Conservation (phyloP, 2,113 vertebrate species). For the Dicerorhinus sumatrensis region DNA sequence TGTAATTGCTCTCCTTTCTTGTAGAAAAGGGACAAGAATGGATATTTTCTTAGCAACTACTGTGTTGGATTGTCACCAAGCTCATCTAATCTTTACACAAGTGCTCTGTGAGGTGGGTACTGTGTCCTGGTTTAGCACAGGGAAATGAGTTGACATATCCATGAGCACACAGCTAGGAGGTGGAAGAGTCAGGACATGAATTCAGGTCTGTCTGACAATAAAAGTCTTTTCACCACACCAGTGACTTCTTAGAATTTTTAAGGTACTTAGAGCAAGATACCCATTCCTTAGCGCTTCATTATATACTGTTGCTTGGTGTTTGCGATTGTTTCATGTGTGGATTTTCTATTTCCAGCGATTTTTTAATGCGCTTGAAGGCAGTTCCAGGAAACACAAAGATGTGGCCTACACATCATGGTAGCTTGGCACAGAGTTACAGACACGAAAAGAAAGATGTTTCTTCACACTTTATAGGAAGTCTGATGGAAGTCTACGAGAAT, state of each 20-base stretch:
- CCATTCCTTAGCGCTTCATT: background rate
- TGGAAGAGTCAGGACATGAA: background rate
- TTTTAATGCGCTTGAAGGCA: background rate
- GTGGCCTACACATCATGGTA: background rate
- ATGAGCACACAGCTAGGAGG: background rate
- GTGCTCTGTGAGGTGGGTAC: background rate
- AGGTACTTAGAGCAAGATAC: background rate
- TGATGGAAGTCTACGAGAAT: background rate
- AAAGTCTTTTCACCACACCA: background rate
- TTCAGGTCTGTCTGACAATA: background rate
- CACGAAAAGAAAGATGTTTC: background rate
- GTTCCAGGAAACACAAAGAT: background rate
- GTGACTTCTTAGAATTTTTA: background rate
- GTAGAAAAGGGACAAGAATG: background rate
- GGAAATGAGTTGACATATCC: background rate
- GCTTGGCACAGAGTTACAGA: background rate
- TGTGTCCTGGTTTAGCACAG: background rate
- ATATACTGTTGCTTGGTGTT: background rate
- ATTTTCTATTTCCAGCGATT: background rate
- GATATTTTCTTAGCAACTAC: constrained; percentile 32
- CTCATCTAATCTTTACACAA: background rate
- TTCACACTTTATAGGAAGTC: background rate
- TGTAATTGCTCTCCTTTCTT: background rate
- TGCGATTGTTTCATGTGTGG: background rate
- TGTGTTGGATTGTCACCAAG: background rate